Conservation (phyloP, 2,797 vertebrate genomes). For the Tinamus major region DNA sequence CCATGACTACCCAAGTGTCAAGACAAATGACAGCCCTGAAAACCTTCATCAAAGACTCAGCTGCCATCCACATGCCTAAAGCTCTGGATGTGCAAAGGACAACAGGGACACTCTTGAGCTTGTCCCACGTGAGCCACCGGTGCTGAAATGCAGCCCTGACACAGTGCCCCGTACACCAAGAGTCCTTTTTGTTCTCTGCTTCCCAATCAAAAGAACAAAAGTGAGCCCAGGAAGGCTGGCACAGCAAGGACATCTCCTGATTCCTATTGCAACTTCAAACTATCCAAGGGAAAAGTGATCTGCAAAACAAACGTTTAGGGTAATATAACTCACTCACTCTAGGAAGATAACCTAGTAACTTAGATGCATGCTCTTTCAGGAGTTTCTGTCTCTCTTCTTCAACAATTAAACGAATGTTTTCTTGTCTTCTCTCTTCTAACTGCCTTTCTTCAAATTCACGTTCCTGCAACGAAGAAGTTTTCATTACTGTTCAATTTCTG, state of each 20-base stretch:
- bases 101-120: background rate
- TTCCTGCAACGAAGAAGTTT: conserved; percentile 76
- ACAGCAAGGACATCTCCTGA: background rate
- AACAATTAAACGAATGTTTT: conserved; percentile 82
- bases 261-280: background rate
- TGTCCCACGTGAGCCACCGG: background rate
- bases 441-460: conserved; percentile 85
- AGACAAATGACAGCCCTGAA: background rate
- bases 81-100: accelerated
- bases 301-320: background rate
- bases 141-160: background rate
- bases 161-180: background rate
- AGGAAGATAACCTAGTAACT: conserved; percentile 91
- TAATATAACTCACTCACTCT: conserved; percentile 80
- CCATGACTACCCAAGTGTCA: too few species aligned
- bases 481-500: background rate
- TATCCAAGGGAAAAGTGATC: background rate
- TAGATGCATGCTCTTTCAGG: conserved; percentile 87
- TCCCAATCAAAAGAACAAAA: background rate
- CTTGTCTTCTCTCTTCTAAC: conserved; percentile 82
- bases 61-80: background rate
- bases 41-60: background rate
- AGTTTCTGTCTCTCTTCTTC: conserved; percentile 93
- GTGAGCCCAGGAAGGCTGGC: background rate
- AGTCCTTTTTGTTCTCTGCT: background rate